Evolutionary conservation across 2,797 vertebrate species (phyloP).

Genomic region (Cephalopachus bancanus): DNA sequence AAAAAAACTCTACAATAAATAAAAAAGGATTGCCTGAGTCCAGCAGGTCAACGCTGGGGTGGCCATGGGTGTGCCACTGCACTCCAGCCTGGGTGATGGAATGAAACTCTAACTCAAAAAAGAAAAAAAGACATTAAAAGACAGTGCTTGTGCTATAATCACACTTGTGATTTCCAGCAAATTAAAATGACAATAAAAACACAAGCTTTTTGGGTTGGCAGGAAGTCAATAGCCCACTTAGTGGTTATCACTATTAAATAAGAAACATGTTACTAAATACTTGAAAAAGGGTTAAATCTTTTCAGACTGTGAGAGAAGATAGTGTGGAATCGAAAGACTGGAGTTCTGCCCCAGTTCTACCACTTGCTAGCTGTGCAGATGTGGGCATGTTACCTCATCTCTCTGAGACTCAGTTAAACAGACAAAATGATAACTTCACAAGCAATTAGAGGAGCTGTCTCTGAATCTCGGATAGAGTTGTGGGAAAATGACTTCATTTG

Average conservation of each 20-base stretch:
- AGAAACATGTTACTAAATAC: background rate
- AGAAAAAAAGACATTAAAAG: background rate
- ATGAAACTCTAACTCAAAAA: background rate
- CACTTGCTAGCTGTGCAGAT: background rate
- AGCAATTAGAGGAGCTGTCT: background rate
- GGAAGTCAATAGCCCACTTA: background rate
- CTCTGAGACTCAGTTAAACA: background rate
- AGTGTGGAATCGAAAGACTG: background rate
- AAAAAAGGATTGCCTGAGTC: background rate
- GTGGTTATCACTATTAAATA: background rate
- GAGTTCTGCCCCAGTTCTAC: background rate
- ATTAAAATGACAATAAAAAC: background rate
- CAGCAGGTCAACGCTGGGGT: background rate
- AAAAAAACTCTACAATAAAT: too few species aligned
- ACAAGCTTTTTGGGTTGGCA: background rate
- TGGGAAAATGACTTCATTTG: background rate
- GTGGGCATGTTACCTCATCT: background rate
- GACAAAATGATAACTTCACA: background rate
- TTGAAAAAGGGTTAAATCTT: background rate
- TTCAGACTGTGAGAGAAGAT: background rate
- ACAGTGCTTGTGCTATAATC: background rate
- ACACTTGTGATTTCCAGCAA: too few species aligned
- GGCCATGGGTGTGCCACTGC: background rate
- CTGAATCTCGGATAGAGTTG: background rate
- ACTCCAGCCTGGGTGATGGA: background rate